Evolutionary conservation across 2,888 invertebrate species (phyloP).

Genomic region (Campoplex capitator): DNA sequence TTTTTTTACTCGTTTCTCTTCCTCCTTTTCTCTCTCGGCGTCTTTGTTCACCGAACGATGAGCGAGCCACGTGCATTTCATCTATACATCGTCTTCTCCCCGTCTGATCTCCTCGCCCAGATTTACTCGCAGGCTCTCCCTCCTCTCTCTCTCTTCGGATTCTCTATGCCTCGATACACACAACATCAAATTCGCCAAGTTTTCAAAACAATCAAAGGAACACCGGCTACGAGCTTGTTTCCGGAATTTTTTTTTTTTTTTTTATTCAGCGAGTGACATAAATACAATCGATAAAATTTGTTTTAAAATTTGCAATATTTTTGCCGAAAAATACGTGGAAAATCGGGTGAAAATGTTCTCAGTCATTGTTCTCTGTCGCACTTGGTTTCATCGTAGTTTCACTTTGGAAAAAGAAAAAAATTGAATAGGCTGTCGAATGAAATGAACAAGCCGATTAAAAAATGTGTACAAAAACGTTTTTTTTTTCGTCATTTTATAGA

Average conservation of each 20-base stretch:
- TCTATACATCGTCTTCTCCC: background rate
- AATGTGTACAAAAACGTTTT: background rate
- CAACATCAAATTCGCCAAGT: background rate
- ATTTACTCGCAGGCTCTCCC: background rate
- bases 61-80: conserved; percentile 61
- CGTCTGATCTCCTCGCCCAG: conserved; percentile 5
- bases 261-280: background rate
- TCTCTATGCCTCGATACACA: background rate
- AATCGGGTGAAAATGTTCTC: background rate
- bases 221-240: too few relatives aligned
- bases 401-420: background rate
- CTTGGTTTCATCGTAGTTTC: too few relatives aligned
- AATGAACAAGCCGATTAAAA: background rate
- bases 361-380: background rate
- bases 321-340: background rate
- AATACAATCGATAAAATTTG: background rate
- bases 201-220: background rate
- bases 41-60: conserved; percentile 59
- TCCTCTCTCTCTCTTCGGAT: background rate
- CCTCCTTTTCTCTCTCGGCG: conserved; percentile 38
- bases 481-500: too few relatives aligned
- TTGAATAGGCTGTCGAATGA: background rate
- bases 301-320: background rate
- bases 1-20: conserved; percentile 34
- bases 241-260: background rate